Evolutionary conservation across 2,888 invertebrate genomes (phyloP).

Genomic region (Minunthozetes semirufus): DNA sequence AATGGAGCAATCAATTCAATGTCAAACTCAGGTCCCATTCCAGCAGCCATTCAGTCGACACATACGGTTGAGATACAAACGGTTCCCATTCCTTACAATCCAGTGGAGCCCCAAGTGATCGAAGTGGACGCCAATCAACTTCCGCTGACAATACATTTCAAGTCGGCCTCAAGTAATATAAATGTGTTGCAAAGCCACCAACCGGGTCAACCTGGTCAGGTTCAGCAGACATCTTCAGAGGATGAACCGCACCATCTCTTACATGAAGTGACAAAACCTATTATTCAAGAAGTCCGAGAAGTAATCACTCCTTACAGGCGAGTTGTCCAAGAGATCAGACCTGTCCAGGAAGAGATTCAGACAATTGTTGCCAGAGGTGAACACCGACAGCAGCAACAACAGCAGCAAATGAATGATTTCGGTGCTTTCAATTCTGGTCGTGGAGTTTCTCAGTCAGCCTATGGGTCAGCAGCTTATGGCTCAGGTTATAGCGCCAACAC

Average conservation of each 20-base stretch:
- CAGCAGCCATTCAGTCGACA: constrained; percentile 29
- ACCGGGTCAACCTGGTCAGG: background rate
- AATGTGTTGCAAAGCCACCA: constrained; percentile 31
- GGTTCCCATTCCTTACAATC: constrained; percentile 26
- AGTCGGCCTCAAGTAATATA: constrained; percentile 25
- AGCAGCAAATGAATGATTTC: background rate
- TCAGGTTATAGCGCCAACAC: background rate
- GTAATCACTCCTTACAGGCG: constrained; percentile 19
- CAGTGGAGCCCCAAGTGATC: constrained; percentile 25
- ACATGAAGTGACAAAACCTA: constrained; percentile 32
- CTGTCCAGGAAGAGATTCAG: constrained; percentile 8
- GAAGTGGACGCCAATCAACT: constrained; percentile 23
- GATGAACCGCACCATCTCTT: constrained; percentile 31
- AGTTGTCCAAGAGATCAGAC: constrained; percentile 6
- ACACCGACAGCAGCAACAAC: background rate
- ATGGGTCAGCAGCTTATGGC: background rate
- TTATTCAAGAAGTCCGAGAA: constrained; percentile 25
- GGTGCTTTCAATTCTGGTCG: background rate
- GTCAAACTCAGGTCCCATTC: background rate
- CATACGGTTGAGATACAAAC: constrained; percentile 29
- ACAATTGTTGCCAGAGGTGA: constrained; percentile 23
- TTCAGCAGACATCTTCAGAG: constrained; percentile 13
- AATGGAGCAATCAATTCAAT: background rate
- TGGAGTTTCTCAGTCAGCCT: too few relatives aligned
- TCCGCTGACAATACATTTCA: constrained; percentile 30